Percentiles rank a stretch among this genome's conserved stretches.
These are phyloP conservation scores for Sesamia inferens DNA, from an alignment of 2,888 invertebrate species.

Conservation along the genomic window DNA sequence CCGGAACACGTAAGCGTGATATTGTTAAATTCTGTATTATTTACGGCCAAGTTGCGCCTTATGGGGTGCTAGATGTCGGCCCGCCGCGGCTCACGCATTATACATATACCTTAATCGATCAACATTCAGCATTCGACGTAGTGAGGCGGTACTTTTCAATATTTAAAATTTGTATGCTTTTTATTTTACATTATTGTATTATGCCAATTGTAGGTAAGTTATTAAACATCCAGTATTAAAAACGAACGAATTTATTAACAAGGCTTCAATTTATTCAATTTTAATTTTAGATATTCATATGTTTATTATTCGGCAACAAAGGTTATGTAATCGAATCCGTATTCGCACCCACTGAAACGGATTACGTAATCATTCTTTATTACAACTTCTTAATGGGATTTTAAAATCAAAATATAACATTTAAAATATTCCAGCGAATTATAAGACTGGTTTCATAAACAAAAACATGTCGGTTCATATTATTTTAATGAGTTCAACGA, in stretches of 20 bases:
- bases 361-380: constrained; percentile 24
- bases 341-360: constrained; percentile 24
- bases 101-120: constrained; percentile 48
- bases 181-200: constrained; percentile 26
- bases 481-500: constrained; percentile 56
- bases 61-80: constrained; percentile 70
- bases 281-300: constrained; percentile 29
- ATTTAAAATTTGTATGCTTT: constrained; percentile 37
- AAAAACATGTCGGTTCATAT: constrained; percentile 37
- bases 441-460: constrained; percentile 16
- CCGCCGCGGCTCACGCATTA: constrained; percentile 59
- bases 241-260: constrained; percentile 22
- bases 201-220: constrained; percentile 15
- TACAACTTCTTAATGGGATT: constrained; percentile 4
- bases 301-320: constrained; percentile 13
- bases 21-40: constrained; percentile 66
- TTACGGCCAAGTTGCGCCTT: constrained; percentile 66
- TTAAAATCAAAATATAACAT: constrained; percentile 16
- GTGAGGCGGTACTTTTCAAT: constrained; percentile 44
- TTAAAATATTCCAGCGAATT: constrained; percentile 22
- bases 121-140: constrained; percentile 63
- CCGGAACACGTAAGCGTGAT: constrained; percentile 75
- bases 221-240: constrained; percentile 19
- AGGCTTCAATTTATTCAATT: constrained; percentile 15
- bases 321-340: constrained; percentile 21